phyloP scores from a whole-genome alignment of 2,888 invertebrate species.

The Alsophila aescularia region DNA sequence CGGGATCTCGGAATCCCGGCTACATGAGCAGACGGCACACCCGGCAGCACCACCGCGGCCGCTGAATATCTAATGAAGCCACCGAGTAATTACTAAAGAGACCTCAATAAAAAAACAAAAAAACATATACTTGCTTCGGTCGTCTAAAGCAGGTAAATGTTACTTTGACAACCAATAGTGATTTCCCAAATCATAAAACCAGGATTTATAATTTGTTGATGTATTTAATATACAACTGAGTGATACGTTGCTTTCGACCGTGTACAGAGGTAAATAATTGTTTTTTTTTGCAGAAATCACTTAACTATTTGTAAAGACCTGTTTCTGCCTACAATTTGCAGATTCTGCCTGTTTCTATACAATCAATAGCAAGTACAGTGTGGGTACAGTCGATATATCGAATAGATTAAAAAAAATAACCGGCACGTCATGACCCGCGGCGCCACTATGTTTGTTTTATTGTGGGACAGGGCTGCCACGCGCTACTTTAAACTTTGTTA shows the following conservation, averaged over 20 bases:
- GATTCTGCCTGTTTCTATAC: not conserved
- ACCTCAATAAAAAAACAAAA: too few relatives aligned
- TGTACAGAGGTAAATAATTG: too few relatives aligned
- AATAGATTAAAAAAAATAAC: constrained; percentile 41
- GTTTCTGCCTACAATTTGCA: too few relatives aligned
- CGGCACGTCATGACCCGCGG: constrained; percentile 18
- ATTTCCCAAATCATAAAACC: too few relatives aligned
- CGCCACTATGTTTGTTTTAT: constrained; percentile 30
- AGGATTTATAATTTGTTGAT: too few relatives aligned
- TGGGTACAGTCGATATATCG: constrained; percentile 34
- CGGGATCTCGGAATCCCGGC: constrained; percentile 56
- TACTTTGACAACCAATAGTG: too few relatives aligned
- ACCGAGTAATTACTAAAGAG: not conserved
- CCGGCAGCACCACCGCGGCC: constrained; percentile 31
- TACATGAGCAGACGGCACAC: constrained; percentile 61
- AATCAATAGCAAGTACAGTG: not conserved
- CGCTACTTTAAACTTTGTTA: too few relatives aligned
- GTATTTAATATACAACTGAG: too few relatives aligned
- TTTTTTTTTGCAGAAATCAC: too few relatives aligned
- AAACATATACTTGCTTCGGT: not conserved
- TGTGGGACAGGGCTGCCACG: not conserved
- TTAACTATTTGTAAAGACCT: too few relatives aligned
- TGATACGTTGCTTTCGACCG: too few relatives aligned
- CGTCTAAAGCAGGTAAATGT: too few relatives aligned
- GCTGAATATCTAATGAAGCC: constrained; percentile 37